Conservation (phyloP, 2,888 invertebrate species). For the Cartodere bifasciata region DNA sequence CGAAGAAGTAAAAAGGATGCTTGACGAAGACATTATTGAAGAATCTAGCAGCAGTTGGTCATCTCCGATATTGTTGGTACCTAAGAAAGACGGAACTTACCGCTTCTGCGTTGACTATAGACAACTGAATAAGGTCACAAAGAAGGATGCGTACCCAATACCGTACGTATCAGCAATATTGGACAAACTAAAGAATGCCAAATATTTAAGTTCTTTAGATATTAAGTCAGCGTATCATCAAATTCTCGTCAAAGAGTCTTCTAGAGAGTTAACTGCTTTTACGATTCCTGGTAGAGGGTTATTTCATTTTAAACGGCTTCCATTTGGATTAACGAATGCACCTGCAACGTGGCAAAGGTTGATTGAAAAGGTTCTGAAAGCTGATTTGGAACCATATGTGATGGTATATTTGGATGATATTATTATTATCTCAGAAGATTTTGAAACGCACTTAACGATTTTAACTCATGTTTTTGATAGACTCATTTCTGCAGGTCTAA, state of each 20-base stretch:
- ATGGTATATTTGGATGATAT: conserved; percentile 13
- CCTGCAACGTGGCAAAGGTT: conserved; percentile 6
- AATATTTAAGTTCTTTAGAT: conserved; percentile 4
- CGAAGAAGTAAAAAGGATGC: conserved; percentile 2
- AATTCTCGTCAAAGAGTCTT: conserved; percentile 5
- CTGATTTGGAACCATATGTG: conserved; percentile 12
- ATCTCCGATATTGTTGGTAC: conserved; percentile 3
- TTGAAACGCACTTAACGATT: conserved; percentile 5
- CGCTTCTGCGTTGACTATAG: too few species aligned
- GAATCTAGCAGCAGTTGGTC: conserved; percentile 2
- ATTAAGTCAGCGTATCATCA: conserved; percentile 7
- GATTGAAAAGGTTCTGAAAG: conserved; percentile 3
- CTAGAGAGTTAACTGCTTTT: conserved; percentile 4
- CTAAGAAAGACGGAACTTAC: conserved; percentile 2
- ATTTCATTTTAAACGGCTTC: conserved; percentile 4
- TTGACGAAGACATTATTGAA: conserved; percentile 4
- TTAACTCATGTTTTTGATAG: conserved; percentile 5
- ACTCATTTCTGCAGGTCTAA: conserved; percentile 7
- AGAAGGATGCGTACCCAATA: conserved; percentile 5
- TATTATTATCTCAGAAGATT: conserved; percentile 6
- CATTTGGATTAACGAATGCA: conserved; percentile 7
- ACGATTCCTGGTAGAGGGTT: conserved; percentile 5
- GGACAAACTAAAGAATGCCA: conserved; percentile 4
- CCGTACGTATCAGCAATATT: conserved; percentile 6
- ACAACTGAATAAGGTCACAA: conserved; percentile 2